Evolutionary conservation across 2,113 vertebrate species (phyloP).

Genomic region (Corythornis madagascariensis): DNA sequence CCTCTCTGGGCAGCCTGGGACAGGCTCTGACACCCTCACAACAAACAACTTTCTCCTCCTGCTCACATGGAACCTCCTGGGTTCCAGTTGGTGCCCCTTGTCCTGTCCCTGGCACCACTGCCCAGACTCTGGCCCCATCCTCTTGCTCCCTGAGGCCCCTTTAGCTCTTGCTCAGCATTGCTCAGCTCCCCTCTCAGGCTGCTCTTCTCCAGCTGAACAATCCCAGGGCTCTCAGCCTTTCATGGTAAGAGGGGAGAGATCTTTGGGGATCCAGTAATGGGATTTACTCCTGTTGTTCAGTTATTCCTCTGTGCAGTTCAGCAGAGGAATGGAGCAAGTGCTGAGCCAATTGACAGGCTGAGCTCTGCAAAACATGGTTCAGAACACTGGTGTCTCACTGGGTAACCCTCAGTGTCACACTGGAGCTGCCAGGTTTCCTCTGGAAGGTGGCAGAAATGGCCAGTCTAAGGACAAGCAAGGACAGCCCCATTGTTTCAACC

Average conservation of each 20-base stretch:
- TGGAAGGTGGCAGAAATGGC: neutral
- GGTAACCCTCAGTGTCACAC: fast-evolving
- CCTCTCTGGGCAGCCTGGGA: too few species aligned
- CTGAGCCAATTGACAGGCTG: neutral
- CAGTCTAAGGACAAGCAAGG: neutral
- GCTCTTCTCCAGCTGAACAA: neutral
- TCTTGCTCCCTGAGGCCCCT: too few species aligned
- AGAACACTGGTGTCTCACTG: neutral
- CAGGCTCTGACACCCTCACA: too few species aligned
- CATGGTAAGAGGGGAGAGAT: neutral
- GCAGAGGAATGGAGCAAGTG: neutral
- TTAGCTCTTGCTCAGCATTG: neutral
- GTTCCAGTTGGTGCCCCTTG: too few species aligned
- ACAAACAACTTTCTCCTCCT: too few species aligned
- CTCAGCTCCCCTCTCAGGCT: neutral
- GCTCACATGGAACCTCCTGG: too few species aligned
- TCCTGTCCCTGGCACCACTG: too few species aligned
- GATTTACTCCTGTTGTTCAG: neutral
- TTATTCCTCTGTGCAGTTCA: neutral
- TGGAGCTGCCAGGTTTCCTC: fast-evolving
- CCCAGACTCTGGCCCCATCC: too few species aligned
- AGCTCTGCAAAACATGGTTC: neutral
- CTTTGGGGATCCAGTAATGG: neutral
- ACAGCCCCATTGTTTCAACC: fast-evolving
- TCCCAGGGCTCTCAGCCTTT: neutral